These are phyloP conservation scores for Sebastes steindachneri DNA, from an alignment of 2,797 vertebrate genomes.

Conservation along the genomic window DNA sequence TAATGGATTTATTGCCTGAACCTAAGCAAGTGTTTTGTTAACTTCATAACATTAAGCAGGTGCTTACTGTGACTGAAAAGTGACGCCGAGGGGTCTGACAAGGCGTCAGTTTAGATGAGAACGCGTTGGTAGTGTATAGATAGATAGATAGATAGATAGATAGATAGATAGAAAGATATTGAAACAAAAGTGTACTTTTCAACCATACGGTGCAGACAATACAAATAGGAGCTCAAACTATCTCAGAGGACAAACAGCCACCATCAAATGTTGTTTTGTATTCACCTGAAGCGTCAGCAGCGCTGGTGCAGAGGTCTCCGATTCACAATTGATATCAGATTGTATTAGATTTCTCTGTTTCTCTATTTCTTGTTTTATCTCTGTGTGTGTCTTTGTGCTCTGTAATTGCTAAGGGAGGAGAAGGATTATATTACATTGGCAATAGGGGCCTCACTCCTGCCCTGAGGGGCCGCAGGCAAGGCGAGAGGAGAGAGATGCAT, in stretches of 20 bases:
- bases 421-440: constrained; percentile 23
- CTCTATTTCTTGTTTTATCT: neutral
- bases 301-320: neutral
- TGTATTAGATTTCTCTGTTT: constrained; percentile 13
- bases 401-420: constrained; percentile 29
- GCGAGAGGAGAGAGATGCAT: constrained; percentile 1
- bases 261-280: neutral
- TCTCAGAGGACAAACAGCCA: no score
- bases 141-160: neutral
- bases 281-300: neutral
- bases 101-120: no score
- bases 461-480: neutral
- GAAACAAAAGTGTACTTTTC: no score
- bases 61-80: no score
- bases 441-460: constrained; percentile 14
- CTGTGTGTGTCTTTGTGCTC: constrained; percentile 7
- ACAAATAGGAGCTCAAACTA: no score
- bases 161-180: neutral
- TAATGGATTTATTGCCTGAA: no score
- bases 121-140: fast-evolving
- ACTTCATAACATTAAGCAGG: no score
- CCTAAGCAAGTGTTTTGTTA: no score
- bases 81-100: no score
- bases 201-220: no score
- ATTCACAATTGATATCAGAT: constrained; percentile 22